Evolutionary conservation across 1,140 invertebrate species (phyloP).

Genomic region (Eupeodes corollae): DNA sequence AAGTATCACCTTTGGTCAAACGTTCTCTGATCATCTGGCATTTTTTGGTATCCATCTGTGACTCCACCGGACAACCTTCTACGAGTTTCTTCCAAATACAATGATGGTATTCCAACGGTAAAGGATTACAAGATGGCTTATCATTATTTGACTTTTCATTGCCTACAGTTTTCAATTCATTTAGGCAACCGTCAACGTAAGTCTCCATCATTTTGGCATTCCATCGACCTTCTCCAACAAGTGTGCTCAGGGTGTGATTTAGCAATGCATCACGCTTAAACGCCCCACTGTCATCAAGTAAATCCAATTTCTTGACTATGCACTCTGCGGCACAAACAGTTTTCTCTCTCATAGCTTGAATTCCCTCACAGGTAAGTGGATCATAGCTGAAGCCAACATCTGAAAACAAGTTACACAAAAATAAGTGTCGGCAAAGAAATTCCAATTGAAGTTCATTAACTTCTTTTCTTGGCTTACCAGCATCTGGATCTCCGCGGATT

Average conservation of each 20-base stretch:
- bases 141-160: neutral
- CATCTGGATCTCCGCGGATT: too few relatives aligned
- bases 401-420: neutral
- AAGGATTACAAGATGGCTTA: conserved; percentile 2
- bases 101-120: conserved; percentile 5
- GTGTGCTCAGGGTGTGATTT: neutral
- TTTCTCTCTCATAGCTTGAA: conserved; percentile 6
- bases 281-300: conserved; percentile 6
- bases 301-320: conserved; percentile 1
- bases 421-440: too few relatives aligned
- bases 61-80: conserved; percentile 8
- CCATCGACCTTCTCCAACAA: conserved; percentile 1
- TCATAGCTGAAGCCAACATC: conserved; percentile 6
- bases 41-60: conserved; percentile 4
- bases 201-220: conserved; percentile 1
- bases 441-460: too few relatives aligned
- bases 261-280: conserved; percentile 7
- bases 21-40: conserved; percentile 8
- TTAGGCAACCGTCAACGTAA: conserved; percentile 8
- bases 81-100: conserved; percentile 9
- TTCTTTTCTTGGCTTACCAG: too few relatives aligned
- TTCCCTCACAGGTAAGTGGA: conserved; percentile 9
- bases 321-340: conserved; percentile 9
- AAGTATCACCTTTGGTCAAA: conserved; percentile 1
- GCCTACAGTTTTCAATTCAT: neutral